Conservation (phyloP, 1,140 invertebrate species). For the Drosophila sechellia region DNA sequence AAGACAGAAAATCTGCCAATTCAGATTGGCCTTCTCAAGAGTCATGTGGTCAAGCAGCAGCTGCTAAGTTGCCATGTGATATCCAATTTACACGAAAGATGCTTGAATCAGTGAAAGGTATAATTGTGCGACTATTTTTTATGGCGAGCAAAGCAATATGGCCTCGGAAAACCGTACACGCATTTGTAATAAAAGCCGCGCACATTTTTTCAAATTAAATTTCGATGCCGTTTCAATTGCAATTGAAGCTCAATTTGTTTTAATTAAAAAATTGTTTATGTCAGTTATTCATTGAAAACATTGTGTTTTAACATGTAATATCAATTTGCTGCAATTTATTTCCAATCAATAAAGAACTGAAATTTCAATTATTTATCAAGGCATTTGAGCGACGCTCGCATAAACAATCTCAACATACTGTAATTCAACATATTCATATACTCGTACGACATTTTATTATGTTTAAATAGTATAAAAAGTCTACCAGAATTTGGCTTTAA, state of each 20-base stretch:
- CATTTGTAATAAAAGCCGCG: background rate
- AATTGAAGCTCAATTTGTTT: conserved; percentile 9
- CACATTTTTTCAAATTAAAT: conserved; percentile 2
- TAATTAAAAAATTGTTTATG: conserved; percentile 9
- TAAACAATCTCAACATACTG: background rate
- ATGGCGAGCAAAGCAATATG: background rate
- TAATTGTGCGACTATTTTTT: background rate
- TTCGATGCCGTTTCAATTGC: conserved; percentile 5
- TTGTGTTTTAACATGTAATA: conserved; percentile 2
- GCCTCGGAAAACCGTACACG: too few species aligned
- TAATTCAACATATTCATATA: background rate
- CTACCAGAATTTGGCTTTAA: too few species aligned
- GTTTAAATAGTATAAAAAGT: too few species aligned
- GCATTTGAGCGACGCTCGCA: background rate
- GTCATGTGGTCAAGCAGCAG: conserved; percentile 30
- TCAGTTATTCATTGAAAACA: conserved; percentile 2
- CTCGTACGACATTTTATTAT: background rate
- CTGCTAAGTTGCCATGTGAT: conserved; percentile 29
- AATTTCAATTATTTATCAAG: background rate
- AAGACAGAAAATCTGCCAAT: conserved; percentile 33
- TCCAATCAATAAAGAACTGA: conserved; percentile 25
- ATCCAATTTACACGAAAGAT: conserved; percentile 14
- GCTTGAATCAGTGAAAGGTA: background rate
- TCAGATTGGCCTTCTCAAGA: conserved; percentile 2
- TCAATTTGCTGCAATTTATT: conserved; percentile 23